A percentile compares a stretch with the other conserved stretches of the same genome.
phyloP scores from a whole-genome alignment of 2,113 vertebrate genomes.

The Mirza zaza region DNA sequence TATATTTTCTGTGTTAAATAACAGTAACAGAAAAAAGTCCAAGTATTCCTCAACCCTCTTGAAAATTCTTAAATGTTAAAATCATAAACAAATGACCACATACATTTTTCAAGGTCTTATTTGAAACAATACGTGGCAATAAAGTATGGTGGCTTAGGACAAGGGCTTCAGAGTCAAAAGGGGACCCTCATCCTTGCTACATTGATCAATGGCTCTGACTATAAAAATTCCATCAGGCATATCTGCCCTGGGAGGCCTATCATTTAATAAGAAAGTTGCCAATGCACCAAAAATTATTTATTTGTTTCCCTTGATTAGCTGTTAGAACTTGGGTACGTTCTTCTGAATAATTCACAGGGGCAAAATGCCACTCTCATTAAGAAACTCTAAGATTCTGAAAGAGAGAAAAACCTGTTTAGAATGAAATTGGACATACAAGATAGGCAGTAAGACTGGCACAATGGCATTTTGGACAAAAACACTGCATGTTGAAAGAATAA shows the following conservation, averaged over 20 bases:
- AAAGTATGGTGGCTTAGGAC: not conserved
- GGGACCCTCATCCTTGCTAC: too few species aligned
- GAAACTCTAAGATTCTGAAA: not conserved
- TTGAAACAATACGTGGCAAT: not conserved
- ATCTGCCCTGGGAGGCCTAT: not conserved
- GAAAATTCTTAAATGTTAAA: not conserved
- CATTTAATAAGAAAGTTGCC: not conserved
- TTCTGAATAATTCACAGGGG: not conserved
- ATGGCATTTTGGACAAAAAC: not conserved
- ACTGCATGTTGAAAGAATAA: not conserved
- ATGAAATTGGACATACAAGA: constrained; percentile 11
- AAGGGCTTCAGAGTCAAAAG: not conserved
- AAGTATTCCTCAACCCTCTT: not conserved
- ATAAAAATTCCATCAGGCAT: not conserved
- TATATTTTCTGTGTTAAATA: constrained; percentile 1
- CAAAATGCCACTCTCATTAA: not conserved
- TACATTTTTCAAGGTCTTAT: not conserved
- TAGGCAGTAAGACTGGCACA: not conserved
- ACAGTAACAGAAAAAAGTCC: not conserved
- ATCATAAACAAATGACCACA: not conserved
- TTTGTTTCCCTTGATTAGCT: not conserved
- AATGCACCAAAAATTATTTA: not conserved
- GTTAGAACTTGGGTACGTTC: not conserved
- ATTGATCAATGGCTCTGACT: not conserved
- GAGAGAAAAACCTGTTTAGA: not conserved